Evolutionary conservation across 2,113 vertebrate genomes (phyloP), one percentile per base, ranked within the genome.

Genomic region (Oncorhynchus nerka): DNA sequence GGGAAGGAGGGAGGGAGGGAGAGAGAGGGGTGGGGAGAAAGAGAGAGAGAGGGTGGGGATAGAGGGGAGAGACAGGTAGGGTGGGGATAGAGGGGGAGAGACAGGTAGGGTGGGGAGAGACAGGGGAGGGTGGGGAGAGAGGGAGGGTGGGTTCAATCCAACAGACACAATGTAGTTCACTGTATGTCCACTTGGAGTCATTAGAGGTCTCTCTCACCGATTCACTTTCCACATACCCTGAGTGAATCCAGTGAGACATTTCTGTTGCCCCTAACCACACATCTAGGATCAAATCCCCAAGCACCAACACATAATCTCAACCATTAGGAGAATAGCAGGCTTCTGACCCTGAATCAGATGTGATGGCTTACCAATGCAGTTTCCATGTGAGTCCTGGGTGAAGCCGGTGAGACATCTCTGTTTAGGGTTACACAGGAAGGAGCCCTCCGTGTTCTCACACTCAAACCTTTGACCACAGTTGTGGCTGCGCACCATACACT

Each of bases 381-480:
- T 97, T 32, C 96, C 94, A 65, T 97, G 94, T 0, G 93, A 91
- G 85, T 98, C 96, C 74, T 95, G 95, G 28, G 95, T 91, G 89
- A 98, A 98, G 1, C 97, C 97, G 0, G 93, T 93, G 89, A 97
- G 92, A 82, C 97, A 98, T 82, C 93, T 94, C 2, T 94, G 94
- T 81, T 93, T 94, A 0, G 93, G 85, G 73, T 90, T 92, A 73
- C 96, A 98, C 81, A 86, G 91, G 90, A 97, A 98, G 0, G 96
- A 97, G 0, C 97, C 97, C 57, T 88, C 78, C 0, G 94, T 97
- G 86, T 98, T 98, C 87, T 94, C 93, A 84, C 97, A 98, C 39
- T 90, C 73, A 2, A 92, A 91, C 82, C 95, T 94, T 0, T 76
- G 45, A 4, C 92, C 93, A 78, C 97, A 98, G 81, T 87, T 91